A percentile compares a stretch with the other conserved stretches of the same genome.
phyloP scores from a whole-genome alignment of 1,140 invertebrate genomes.

The Cydia splendana region DNA sequence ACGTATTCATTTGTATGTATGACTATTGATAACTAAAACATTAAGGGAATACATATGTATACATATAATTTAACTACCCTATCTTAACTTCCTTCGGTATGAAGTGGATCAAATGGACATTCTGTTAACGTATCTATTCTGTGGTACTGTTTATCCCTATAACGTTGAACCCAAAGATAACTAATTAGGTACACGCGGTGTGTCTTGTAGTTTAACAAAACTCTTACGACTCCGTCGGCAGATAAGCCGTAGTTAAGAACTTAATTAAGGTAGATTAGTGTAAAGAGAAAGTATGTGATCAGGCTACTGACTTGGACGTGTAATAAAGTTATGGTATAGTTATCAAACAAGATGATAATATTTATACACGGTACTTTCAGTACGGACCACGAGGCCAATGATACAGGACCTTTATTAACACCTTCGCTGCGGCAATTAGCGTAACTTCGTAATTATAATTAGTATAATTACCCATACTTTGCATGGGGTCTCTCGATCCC shows the following conservation, averaged over 20 bases:
- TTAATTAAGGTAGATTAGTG: conserved; percentile 11
- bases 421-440: too few relatives aligned
- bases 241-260: conserved; percentile 6
- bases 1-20: too few relatives aligned
- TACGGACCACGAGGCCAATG: too few relatives aligned
- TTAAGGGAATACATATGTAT: too few relatives aligned
- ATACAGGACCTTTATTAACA: too few relatives aligned
- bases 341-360: background rate
- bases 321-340: background rate
- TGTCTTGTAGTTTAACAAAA: background rate
- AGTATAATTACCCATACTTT: too few relatives aligned
- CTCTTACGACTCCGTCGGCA: background rate
- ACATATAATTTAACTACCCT: too few relatives aligned
- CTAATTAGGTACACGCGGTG: background rate
- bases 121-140: background rate
- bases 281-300: conserved; percentile 4
- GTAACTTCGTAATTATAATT: too few relatives aligned
- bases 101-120: background rate
- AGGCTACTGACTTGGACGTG: background rate
- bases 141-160: background rate
- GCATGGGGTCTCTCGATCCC: too few relatives aligned
- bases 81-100: too few relatives aligned
- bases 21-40: too few relatives aligned
- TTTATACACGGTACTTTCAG: background rate
- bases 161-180: background rate